These are phyloP conservation scores for Cephalopterus ornatus DNA, from an alignment of 2,113 vertebrate species.

Conservation along the genomic window DNA sequence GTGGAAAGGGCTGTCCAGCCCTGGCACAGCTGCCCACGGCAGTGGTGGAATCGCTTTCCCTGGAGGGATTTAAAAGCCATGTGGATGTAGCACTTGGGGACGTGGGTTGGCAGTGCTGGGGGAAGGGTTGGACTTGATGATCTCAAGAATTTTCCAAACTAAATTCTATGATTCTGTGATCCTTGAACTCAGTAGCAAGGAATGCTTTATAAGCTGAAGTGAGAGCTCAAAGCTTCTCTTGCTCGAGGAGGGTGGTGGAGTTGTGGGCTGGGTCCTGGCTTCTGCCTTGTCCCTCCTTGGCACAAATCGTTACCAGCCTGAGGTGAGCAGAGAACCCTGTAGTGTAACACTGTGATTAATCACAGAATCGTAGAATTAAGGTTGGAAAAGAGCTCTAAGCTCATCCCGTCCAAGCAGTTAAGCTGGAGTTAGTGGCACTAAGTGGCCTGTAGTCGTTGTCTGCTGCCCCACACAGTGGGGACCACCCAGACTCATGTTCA, in stretches of 20 bases:
- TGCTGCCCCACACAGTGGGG: background rate
- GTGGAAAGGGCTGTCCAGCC: background rate
- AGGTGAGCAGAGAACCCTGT: background rate
- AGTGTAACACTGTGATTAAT: background rate
- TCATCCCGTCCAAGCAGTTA: background rate
- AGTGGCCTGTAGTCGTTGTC: background rate
- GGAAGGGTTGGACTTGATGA: accelerated
- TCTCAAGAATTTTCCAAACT: background rate
- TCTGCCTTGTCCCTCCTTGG: background rate
- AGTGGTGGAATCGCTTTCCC: background rate
- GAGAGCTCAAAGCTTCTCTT: background rate
- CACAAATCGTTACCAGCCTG: background rate
- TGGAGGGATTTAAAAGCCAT: accelerated
- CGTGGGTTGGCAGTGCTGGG: background rate
- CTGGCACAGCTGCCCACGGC: background rate
- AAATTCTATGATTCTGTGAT: background rate
- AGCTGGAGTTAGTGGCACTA: background rate
- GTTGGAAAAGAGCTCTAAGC: accelerated
- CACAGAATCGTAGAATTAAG: background rate
- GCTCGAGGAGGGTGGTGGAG: background rate
- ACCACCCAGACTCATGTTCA: accelerated
- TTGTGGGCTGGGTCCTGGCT: background rate
- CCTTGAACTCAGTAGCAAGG: accelerated
- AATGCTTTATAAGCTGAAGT: background rate
- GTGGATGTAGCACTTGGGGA: background rate